Evolutionary conservation across 2,888 invertebrate species (phyloP).

Genomic region (Nineta flava): DNA sequence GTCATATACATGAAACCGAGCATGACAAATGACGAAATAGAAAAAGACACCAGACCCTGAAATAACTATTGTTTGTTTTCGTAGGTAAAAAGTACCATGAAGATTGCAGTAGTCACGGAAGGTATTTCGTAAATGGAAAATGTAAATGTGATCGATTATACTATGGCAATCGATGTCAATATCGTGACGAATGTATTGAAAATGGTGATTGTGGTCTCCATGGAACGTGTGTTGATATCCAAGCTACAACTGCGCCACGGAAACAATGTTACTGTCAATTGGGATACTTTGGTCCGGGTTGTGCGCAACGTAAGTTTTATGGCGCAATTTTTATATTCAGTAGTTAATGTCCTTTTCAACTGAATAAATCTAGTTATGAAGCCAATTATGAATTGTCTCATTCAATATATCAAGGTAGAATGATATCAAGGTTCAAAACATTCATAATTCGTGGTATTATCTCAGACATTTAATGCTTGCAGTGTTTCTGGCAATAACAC

Average conservation of each 20-base stretch:
- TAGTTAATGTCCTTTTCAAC: too few relatives aligned
- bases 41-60: too few relatives aligned
- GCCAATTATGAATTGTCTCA: too few relatives aligned
- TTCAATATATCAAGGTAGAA: too few relatives aligned
- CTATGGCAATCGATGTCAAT: constrained; percentile 74
- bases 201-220: constrained; percentile 74
- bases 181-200: constrained; percentile 70
- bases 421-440: too few relatives aligned
- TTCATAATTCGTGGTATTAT: too few relatives aligned
- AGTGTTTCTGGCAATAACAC: too few relatives aligned
- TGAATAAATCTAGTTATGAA: too few relatives aligned
- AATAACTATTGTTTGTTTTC: constrained; percentile 14
- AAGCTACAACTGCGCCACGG: constrained; percentile 64
- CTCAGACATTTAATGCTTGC: too few relatives aligned
- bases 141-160: constrained; percentile 70
- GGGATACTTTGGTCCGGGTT: constrained; percentile 77
- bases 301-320: constrained; percentile 55
- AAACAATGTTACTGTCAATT: constrained; percentile 80
- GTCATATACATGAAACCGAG: not conserved
- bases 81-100: constrained; percentile 63
- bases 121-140: constrained; percentile 49
- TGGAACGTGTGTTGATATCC: constrained; percentile 70
- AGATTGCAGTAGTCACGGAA: constrained; percentile 73
- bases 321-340: not conserved
- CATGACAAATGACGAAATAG: too few relatives aligned